Base-by-base conservation (phyloP, 2,113 vertebrate genomes). In the Cyrtonyx montezumae region DNA sequence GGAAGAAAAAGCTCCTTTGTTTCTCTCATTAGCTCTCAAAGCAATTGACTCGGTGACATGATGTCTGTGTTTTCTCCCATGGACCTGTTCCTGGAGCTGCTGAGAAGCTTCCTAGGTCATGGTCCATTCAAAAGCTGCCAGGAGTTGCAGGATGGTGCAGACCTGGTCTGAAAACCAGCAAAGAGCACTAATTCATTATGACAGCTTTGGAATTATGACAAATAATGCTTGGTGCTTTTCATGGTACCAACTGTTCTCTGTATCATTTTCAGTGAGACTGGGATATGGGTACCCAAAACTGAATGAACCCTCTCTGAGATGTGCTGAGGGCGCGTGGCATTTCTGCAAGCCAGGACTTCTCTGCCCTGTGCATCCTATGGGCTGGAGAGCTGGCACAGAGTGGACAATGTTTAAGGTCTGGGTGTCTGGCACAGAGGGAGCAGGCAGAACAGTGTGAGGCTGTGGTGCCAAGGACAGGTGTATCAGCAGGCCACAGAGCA, bases 71-170 rank as follows among this genome's bases (percentile, higher is more conserved):
- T 88, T 92, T 74, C 40, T 88, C n/a, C 36, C 58, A 78, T 53
- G 8, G 51, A 71, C 56, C 56, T 68, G 43, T 85, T 90, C 49
- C 66, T 85, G 69, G 55, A 87, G 55, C 49, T 67, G 16, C 70
- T 76, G 42, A 78, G 79, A 94, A 77, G 17, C 82, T 84, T 90
- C 87, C 66, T 93, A 32, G 73, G 76, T 90, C 53, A n/a, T n/a
- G 51, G 66, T 37, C 69, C 15, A 8, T 71, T 85, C 56, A 28
- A 65, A 66, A 73, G 37, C 40, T 84, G 65, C 42, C 79, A 45
- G 32, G 28, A 73, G 48, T 45, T 5, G 0, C 56, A 62, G 37
- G 18, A 69, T 81, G 59, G 81, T 62, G 26, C 23, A 58, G 30
- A 16, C 22, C 17, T 42, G 23, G 28, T 42, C 46, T 79, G 19